phyloP scores from a whole-genome alignment of 2,113 vertebrate species.

The Brachyistius frenatus region DNA sequence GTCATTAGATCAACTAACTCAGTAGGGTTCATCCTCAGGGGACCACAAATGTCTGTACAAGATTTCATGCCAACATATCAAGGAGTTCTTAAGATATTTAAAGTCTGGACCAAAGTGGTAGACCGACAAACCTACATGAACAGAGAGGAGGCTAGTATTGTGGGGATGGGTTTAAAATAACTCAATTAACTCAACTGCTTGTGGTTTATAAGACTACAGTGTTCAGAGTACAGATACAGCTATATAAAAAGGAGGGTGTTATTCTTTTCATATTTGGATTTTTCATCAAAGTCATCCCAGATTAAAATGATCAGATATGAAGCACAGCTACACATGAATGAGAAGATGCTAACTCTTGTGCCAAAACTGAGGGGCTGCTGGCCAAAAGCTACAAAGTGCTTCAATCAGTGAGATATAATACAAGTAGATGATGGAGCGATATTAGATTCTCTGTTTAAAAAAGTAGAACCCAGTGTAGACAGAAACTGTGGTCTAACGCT shows the following conservation, averaged over 20 bases:
- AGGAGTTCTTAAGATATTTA: no score
- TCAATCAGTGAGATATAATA: slow-evolving; percentile 17
- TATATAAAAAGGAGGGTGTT: not conserved
- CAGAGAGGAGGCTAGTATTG: no score
- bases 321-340: slow-evolving; percentile 2
- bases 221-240: slow-evolving; percentile 1
- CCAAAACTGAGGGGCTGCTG: slow-evolving; percentile 24
- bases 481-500: not conserved
- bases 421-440: not conserved
- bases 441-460: not conserved
- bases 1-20: not conserved
- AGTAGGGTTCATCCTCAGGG: not conserved
- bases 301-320: slow-evolving; percentile 24
- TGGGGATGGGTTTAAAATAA: not conserved
- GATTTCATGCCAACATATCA: no score
- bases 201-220: not conserved
- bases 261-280: slow-evolving; percentile 4
- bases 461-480: not conserved
- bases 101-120: no score
- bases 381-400: slow-evolving; percentile 38
- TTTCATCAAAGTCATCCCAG: slow-evolving; percentile 14
- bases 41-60: not conserved
- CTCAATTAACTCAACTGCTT: no score
- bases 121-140: no score
- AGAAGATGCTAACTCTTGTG: slow-evolving; percentile 23